Percentiles rank a stretch among this genome's conserved stretches.
phyloP scores from a whole-genome alignment of 2,888 invertebrate species.

The Cactoblastis cactorum region DNA sequence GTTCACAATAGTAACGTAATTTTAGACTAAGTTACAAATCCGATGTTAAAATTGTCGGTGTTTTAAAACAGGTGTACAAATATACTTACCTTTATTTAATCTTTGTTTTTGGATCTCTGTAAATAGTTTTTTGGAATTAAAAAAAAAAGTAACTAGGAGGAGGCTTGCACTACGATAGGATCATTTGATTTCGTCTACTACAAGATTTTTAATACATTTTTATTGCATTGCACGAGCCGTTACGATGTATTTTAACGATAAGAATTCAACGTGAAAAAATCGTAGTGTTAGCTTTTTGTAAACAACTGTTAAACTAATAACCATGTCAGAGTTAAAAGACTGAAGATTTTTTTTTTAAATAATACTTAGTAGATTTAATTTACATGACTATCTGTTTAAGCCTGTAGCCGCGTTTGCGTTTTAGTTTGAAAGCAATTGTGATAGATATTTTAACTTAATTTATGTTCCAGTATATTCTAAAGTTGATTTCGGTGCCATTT shows the following conservation, averaged over 20 bases:
- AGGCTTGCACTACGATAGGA: background rate
- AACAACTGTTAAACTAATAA: slow-evolving; percentile 39
- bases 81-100: slow-evolving; percentile 24
- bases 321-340: slow-evolving; percentile 69
- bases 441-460: slow-evolving; percentile 68
- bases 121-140: slow-evolving; percentile 18
- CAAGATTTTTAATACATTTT: background rate
- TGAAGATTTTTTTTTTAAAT: slow-evolving; percentile 56
- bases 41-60: slow-evolving; percentile 54
- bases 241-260: background rate
- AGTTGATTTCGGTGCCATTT: slow-evolving; percentile 60
- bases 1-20: slow-evolving; percentile 20
- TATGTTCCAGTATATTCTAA: slow-evolving; percentile 47
- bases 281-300: background rate
- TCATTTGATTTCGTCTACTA: background rate
- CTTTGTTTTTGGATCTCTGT: slow-evolving; percentile 29
- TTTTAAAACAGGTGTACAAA: slow-evolving; percentile 44
- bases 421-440: slow-evolving; percentile 62
- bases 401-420: slow-evolving; percentile 51
- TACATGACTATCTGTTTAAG: slow-evolving; percentile 61
- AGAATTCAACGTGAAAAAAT: background rate
- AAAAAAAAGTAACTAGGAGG: slow-evolving; percentile 18
- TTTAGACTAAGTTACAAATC: slow-evolving; percentile 47
- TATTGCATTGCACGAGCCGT: background rate
- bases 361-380: slow-evolving; percentile 55